phyloP scores from a whole-genome alignment of 2,113 vertebrate genomes.

The Dolichotis patagonum region DNA sequence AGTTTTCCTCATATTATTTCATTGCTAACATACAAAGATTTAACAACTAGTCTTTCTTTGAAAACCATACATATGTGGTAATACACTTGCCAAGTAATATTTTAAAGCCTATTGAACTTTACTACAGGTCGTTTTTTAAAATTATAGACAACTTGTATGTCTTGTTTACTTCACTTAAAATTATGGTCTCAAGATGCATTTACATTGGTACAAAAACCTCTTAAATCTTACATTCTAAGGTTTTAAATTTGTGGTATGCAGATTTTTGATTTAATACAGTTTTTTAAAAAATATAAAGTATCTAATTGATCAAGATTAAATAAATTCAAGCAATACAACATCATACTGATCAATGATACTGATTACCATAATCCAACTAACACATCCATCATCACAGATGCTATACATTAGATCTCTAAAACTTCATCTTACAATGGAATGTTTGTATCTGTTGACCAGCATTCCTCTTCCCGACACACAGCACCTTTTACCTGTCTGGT shows the following conservation, averaged over 20 bases:
- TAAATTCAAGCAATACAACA: neutral
- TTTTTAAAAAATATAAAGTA: too few species aligned
- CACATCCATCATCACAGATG: neutral
- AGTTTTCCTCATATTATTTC: neutral
- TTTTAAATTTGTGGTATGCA: too few species aligned
- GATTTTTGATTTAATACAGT: too few species aligned
- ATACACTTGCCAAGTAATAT: neutral
- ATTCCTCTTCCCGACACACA: neutral
- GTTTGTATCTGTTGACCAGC: neutral
- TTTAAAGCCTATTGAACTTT: neutral
- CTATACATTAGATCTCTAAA: neutral
- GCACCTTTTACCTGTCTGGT: neutral
- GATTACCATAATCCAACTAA: neutral
- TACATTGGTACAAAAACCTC: too few species aligned
- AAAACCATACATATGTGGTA: constrained; percentile 3
- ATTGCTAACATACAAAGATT: neutral
- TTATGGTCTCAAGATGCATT: too few species aligned
- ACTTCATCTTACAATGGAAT: neutral
- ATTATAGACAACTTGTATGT: neutral
- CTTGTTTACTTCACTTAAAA: too few species aligned
- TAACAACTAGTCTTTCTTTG: neutral
- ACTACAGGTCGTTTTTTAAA: neutral
- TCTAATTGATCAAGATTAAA: neutral
- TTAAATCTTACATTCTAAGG: too few species aligned
- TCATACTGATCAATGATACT: neutral